Evolutionary conservation across 2,797 vertebrate species (phyloP).

Genomic region (Zalophus californianus): DNA sequence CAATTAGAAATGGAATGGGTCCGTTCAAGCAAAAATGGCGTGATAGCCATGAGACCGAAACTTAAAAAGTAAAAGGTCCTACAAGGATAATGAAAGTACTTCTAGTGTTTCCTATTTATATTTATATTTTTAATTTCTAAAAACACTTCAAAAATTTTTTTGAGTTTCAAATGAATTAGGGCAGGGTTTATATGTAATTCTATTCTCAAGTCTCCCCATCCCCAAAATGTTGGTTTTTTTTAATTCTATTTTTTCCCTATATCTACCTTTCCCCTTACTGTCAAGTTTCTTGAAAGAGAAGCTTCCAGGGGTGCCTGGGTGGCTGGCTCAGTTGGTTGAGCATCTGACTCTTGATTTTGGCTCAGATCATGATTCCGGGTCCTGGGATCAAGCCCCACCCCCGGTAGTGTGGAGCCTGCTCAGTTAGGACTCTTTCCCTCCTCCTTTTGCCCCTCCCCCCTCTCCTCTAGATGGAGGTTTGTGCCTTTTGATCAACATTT

Average conservation of each 20-base stretch:
- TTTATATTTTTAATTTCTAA: conserved; percentile 5
- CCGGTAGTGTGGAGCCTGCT: background rate
- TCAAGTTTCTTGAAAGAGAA: background rate
- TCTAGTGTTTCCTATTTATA: background rate
- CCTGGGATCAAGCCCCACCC: background rate
- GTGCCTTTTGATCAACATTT: too few relatives aligned
- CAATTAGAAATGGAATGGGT: background rate
- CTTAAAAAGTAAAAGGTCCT: background rate
- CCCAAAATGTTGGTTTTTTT: background rate
- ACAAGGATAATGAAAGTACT: background rate
- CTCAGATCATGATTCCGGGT: background rate
- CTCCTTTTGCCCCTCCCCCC: background rate
- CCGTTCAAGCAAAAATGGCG: background rate
- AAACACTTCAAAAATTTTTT: background rate
- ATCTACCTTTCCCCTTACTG: background rate
- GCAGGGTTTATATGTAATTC: background rate
- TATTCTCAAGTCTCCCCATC: background rate
- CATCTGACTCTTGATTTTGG: background rate
- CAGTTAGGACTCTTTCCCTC: background rate
- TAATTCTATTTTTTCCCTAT: background rate
- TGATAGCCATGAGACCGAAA: background rate
- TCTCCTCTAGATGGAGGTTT: background rate
- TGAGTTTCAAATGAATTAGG: background rate
- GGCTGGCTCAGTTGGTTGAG: background rate
- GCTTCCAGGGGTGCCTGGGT: background rate